Conservation (phyloP, 2,113 vertebrate genomes). For the Tychaedon coryphoeus region DNA sequence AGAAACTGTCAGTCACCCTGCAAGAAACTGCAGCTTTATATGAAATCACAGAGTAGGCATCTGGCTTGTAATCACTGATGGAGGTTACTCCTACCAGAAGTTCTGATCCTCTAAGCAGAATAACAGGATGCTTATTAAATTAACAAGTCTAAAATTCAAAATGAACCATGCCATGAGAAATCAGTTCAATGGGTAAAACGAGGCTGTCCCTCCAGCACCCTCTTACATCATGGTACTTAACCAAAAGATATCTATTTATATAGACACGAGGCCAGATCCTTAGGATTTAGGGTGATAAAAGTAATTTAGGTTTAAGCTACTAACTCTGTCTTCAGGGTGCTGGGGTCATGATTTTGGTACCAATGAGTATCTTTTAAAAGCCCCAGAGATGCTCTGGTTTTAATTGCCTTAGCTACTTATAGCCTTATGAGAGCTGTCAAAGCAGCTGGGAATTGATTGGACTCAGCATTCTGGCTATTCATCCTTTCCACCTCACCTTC, state of each 20-base stretch:
- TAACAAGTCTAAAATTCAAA: neutral
- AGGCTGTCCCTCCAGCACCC: neutral
- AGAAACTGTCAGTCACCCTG: neutral
- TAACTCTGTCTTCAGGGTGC: neutral
- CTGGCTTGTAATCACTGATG: neutral
- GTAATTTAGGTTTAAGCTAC: constrained; percentile 21
- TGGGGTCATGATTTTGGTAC: neutral
- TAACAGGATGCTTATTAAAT: neutral
- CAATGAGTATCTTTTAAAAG: neutral
- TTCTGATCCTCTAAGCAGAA: neutral
- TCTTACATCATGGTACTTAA: neutral
- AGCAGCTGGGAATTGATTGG: constrained; percentile 2
- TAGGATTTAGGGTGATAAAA: neutral
- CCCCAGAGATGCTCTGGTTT: neutral
- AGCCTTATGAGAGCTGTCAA: constrained; percentile 1
- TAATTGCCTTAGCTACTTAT: constrained; percentile 31
- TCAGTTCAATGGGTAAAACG: neutral
- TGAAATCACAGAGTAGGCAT: neutral
- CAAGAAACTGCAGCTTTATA: neutral
- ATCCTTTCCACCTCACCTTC: neutral
- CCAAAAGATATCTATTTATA: neutral
- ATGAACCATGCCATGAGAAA: neutral
- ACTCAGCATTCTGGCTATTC: constrained; percentile 1
- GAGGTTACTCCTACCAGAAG: neutral
- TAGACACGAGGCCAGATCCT: neutral